Base-by-base conservation (phyloP, 2,113 vertebrate genomes). In the Toxotes jaculatrix region DNA sequence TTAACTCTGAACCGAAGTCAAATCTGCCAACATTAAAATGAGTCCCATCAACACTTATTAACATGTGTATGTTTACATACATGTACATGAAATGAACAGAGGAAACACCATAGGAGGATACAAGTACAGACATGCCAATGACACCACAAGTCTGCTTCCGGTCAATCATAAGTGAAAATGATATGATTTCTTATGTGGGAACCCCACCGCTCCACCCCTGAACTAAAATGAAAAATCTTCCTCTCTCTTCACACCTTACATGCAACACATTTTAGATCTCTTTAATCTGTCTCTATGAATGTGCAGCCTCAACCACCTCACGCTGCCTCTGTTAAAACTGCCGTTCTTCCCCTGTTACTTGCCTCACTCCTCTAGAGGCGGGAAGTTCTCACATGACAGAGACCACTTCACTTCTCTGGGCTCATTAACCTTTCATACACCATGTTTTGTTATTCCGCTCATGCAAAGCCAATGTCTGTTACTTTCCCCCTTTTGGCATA, bases 381-480 rank as follows among this genome's bases (percentile, higher is more conserved):
- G 34, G 63, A 84, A 74, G 85, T 82, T 74, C 27, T 88, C 86
- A 71, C 74, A 70, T 83, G 87, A 84, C 86, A 69, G 67, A 83
- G 77, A 76, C 69, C 79, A 80, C 78, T 77, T 16, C 61, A 76
- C 53, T 83, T 77, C 65, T 86, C 40, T 13, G 8, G 32, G 80
- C 82, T 92, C 87, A 92, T 93, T 93, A 92, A 93, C 90, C 85
- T 93, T 94, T 91, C 68, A 86, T 84, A 53, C 67, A 19, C 59
- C 45, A 64, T 40, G 63, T 77, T 85, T 89, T 87, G 56, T 82
- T 77, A 87, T 91, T 87, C 88, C 5, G 13, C 68, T 82, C 90
- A 89, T 91, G 88, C 61, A 66, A 72, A 6, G 60, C 77, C 45
- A 42, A n/a, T 55, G 55, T 77, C 78, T 65, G 74, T 77, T 65